phyloP scores from a whole-genome alignment of 2,888 invertebrate genomes.

The Mythimna vitellina region DNA sequence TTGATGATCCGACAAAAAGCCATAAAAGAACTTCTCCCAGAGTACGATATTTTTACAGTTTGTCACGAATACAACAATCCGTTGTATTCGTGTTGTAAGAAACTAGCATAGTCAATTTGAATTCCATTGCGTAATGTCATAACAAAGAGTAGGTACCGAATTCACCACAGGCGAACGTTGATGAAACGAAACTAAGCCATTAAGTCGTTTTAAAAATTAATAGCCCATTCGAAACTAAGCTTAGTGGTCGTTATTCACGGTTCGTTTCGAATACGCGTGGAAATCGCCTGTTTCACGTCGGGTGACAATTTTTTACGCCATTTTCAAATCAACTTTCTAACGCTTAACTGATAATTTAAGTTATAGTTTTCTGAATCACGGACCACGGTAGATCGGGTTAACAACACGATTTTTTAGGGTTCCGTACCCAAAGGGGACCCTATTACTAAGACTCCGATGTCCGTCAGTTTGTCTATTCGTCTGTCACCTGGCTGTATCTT shows the following conservation, averaged over 20 bases:
- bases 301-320: conserved; percentile 75
- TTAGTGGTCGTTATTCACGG: conserved; percentile 63
- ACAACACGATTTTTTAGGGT: not conserved
- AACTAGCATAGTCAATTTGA: conserved; percentile 11
- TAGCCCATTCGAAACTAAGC: conserved; percentile 63
- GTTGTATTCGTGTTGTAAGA: too few species aligned
- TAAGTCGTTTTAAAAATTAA: conserved; percentile 60
- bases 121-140: conserved; percentile 43
- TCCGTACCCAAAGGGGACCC: too few species aligned
- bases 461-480: too few species aligned
- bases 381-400: conserved; percentile 32
- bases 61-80: conserved; percentile 22
- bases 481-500: too few species aligned
- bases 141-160: conserved; percentile 23
- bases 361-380: conserved; percentile 51
- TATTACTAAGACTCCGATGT: too few species aligned
- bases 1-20: conserved; percentile 3
- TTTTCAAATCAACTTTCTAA: conserved; percentile 68
- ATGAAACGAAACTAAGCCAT: conserved; percentile 47
- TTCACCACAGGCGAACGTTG: conserved; percentile 39
- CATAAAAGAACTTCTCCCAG: conserved; percentile 5
- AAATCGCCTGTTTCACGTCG: conserved; percentile 70
- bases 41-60: conserved; percentile 39
- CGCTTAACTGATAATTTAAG: conserved; percentile 51
- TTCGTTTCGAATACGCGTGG: conserved; percentile 65